A percentile compares a stretch with the other conserved stretches of the same genome.
Conservation (phyloP, 2,888 invertebrate genomes). For the Drosophila fungiperda region DNA sequence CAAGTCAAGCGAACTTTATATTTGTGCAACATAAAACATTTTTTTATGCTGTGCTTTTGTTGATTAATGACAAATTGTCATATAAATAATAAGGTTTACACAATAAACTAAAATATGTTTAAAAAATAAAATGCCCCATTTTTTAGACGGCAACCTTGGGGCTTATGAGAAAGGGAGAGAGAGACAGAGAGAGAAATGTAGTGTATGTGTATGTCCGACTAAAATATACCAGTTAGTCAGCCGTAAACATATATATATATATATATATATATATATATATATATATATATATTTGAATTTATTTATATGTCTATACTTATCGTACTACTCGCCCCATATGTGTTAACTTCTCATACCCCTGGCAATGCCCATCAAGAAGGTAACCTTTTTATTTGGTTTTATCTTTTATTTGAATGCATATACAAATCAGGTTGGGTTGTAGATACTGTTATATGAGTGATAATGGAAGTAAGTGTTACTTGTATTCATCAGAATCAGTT, state of each 20-base stretch:
- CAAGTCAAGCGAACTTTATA: not conserved
- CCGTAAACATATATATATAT: too few species aligned
- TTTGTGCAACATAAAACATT: not conserved
- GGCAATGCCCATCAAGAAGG: slow-evolving; percentile 43
- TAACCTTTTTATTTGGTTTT: slow-evolving; percentile 35
- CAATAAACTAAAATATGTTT: not conserved
- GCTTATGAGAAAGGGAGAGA: slow-evolving; percentile 1
- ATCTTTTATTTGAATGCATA: slow-evolving; percentile 16
- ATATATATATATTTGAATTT: slow-evolving; percentile 14
- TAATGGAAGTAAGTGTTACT: not conserved
- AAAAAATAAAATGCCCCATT: slow-evolving; percentile 4
- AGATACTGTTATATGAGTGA: not conserved
- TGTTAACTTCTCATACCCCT: slow-evolving; percentile 40
- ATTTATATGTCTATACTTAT: slow-evolving; percentile 42
- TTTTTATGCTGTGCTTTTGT: not conserved
- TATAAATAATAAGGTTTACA: not conserved
- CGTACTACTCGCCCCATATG: slow-evolving; percentile 51
- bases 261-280: not conserved
- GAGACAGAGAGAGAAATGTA: not conserved
- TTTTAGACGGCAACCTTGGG: slow-evolving; percentile 10
- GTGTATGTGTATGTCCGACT: not conserved
- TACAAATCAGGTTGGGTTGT: not conserved
- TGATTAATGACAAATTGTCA: not conserved
- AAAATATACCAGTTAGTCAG: not conserved
- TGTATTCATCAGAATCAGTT: not conserved